phyloP scores from a whole-genome alignment of 2,113 vertebrate genomes.

The Scartelaos histophorus region DNA sequence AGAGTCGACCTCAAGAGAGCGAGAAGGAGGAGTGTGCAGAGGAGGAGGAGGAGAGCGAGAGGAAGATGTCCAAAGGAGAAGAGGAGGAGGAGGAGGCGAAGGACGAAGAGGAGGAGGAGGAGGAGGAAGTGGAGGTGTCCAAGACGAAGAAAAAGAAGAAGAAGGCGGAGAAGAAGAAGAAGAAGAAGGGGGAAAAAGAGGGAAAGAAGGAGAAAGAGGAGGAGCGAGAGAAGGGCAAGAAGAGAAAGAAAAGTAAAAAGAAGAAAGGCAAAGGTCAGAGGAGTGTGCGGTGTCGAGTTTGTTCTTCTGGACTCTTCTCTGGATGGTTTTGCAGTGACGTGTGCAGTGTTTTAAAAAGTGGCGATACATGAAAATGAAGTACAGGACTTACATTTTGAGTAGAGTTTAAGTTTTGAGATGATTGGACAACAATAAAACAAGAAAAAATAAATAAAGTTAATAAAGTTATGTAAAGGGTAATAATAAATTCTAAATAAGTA shows the following conservation, averaged over 20 bases:
- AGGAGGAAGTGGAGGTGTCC: slow-evolving; percentile 23
- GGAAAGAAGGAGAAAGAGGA: slow-evolving; percentile 58
- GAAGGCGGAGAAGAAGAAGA: slow-evolving; percentile 55
- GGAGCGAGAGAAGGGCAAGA: slow-evolving; percentile 48
- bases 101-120: slow-evolving; percentile 23
- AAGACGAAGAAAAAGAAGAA: slow-evolving; percentile 48
- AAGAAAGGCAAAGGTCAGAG: slow-evolving; percentile 70
- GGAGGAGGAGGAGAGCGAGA: slow-evolving; percentile 11
- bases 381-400: too few species aligned
- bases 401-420: too few species aligned
- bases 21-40: too few species aligned
- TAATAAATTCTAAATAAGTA: too few species aligned
- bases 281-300: slow-evolving; percentile 34
- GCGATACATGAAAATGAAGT: too few species aligned
- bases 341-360: not conserved
- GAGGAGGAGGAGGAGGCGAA: slow-evolving; percentile 21
- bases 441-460: too few species aligned
- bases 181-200: slow-evolving; percentile 48
- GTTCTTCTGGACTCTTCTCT: not conserved
- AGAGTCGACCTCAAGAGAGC: slow-evolving; percentile 1
- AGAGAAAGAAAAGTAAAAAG: slow-evolving; percentile 56
- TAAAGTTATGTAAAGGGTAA: too few species aligned
- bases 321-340: not conserved
- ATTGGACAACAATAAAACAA: too few species aligned
- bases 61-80: not conserved